These are phyloP conservation scores for Platysternon megacephalum DNA, from an alignment of 2,113 vertebrate genomes.

Conservation along the genomic window DNA sequence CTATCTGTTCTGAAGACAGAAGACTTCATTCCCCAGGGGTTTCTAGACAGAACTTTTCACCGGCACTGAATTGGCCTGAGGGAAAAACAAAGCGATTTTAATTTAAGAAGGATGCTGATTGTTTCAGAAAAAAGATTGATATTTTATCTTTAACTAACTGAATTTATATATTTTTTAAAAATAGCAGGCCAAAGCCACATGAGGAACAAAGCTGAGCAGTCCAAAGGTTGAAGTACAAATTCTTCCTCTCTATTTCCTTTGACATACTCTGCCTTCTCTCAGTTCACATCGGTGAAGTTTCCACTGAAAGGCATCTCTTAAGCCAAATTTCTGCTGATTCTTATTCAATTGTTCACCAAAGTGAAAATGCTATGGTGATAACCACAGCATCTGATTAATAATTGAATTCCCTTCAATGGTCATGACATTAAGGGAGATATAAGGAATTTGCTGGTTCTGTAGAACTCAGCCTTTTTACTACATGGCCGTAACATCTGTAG, in stretches of 20 bases:
- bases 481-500: not conserved
- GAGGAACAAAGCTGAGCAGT: conserved; percentile 62
- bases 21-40: not conserved
- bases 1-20: not conserved
- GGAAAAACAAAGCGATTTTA: not conserved
- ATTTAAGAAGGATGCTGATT: conserved; percentile 29
- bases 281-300: conserved; percentile 40
- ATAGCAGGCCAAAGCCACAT: conserved; percentile 69
- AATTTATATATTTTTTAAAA: conserved; percentile 58
- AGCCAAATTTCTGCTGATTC: conserved; percentile 24
- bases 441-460: not conserved
- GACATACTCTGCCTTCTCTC: conserved; percentile 24
- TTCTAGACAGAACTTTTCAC: not conserved
- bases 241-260: conserved; percentile 59
- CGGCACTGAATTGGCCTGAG: not conserved
- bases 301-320: conserved; percentile 27
- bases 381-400: not conserved
- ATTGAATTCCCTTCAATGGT: not conserved
- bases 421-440: not conserved
- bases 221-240: conserved; percentile 73
- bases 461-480: not conserved
- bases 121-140: not conserved
- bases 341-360: not conserved
- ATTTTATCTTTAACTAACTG: conserved; percentile 36
- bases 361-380: not conserved